Percentiles rank a stretch among this genome's conserved stretches.
These are phyloP conservation scores for Caenorhabditis imperialis DNA, from an alignment of 2,888 invertebrate species.

Conservation along the genomic window DNA sequence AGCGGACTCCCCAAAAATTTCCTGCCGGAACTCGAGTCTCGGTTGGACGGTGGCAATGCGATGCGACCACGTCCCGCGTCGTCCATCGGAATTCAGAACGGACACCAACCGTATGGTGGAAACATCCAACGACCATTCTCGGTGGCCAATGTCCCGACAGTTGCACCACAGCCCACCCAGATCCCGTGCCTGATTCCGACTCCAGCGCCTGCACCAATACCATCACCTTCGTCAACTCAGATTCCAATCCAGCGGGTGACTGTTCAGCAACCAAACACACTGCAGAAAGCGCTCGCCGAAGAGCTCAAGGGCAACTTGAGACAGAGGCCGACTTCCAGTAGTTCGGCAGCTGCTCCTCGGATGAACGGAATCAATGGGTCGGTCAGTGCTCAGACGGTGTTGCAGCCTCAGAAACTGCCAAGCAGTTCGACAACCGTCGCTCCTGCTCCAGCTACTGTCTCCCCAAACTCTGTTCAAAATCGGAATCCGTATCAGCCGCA, in stretches of 20 bases:
- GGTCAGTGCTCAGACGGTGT: neutral
- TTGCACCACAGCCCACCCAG: neutral
- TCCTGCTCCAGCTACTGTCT: neutral
- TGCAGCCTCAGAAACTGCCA: constrained; percentile 1
- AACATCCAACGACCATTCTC: constrained; percentile 27
- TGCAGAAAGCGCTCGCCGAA: constrained; percentile 28
- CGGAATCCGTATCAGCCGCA: constrained; percentile 7
- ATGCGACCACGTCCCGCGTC: constrained; percentile 43
- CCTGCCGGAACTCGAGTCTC: constrained; percentile 16
- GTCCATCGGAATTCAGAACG: constrained; percentile 28
- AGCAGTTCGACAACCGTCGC: neutral
- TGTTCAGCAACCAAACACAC: constrained; percentile 12
- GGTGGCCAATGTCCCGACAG: constrained; percentile 18
- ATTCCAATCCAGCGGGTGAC: neutral
- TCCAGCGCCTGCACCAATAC: constrained; percentile 25
- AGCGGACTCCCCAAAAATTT: constrained; percentile 27
- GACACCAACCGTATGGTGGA: neutral
- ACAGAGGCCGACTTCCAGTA: constrained; percentile 4
- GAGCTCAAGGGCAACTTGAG: constrained; percentile 34
- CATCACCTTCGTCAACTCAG: neutral
- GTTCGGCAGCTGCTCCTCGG: neutral
- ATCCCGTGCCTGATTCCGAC: constrained; percentile 49
- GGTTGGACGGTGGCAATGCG: constrained; percentile 13
- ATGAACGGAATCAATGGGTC: neutral
- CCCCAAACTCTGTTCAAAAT: neutral